Evolutionary conservation across 2,888 invertebrate genomes (phyloP).

Genomic region (Pollenia griseotomentosa): DNA sequence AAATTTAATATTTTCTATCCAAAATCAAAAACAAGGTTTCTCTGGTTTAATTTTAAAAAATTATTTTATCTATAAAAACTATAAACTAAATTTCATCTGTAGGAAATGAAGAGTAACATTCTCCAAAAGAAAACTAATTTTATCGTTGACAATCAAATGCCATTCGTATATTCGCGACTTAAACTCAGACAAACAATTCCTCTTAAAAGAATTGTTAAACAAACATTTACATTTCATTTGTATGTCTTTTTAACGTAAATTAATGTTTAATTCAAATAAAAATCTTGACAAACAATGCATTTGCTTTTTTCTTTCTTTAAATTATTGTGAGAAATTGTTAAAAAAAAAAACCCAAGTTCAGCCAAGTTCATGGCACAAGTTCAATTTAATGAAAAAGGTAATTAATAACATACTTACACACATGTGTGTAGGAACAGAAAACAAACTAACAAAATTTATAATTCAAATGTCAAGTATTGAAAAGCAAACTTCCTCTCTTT

Average conservation of each 20-base stretch:
- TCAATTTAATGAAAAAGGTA: conserved; percentile 61
- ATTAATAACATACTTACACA: conserved; percentile 44
- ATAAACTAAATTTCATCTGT: no score
- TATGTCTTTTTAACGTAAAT: conserved; percentile 13
- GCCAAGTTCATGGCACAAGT: conserved; percentile 67
- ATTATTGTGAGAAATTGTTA: conserved; percentile 65
- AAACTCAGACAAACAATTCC: neutral
- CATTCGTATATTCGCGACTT: neutral
- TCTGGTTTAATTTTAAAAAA: no score
- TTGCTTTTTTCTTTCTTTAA: conserved; percentile 43
- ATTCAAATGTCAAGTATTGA: conserved; percentile 66
- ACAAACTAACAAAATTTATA: conserved; percentile 44
- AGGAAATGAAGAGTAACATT: no score
- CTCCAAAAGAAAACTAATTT: neutral
- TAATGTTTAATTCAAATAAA: conserved; percentile 22
- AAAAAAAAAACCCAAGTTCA: conserved; percentile 48
- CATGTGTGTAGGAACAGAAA: conserved; percentile 8
- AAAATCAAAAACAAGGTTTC: no score
- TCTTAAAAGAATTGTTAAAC: conserved; percentile 10
- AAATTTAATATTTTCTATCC: no score
- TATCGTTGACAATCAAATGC: neutral
- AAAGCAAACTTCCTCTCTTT: conserved; percentile 53
- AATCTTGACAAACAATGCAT: conserved; percentile 35
- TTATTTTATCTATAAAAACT: no score
- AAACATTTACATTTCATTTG: conserved; percentile 18